Conservation (phyloP, 2,113 vertebrate genomes). For the Castor canadensis region DNA sequence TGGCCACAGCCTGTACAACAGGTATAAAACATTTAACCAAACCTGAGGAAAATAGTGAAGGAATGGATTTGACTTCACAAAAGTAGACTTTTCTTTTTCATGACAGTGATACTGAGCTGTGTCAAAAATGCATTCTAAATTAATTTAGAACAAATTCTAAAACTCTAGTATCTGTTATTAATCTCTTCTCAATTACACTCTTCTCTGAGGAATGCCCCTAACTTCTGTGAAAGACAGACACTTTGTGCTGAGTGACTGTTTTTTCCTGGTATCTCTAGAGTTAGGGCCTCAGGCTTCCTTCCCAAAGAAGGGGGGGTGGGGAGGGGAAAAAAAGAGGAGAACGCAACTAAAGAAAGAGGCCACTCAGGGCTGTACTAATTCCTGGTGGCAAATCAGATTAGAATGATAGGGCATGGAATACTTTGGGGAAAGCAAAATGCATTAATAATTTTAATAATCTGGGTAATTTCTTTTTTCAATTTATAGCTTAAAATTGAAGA, state of each 20-base stretch:
- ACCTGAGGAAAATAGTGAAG: neutral
- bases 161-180: constrained; percentile 21
- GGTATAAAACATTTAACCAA: constrained; percentile 20
- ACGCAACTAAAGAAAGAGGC: neutral
- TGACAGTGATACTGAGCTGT: neutral
- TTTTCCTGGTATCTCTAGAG: constrained; percentile 51
- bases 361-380: constrained; percentile 3
- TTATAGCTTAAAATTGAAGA: constrained; percentile 38
- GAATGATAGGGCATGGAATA: constrained; percentile 3
- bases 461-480: constrained; percentile 30
- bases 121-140: constrained; percentile 50
- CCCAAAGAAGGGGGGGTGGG: neutral
- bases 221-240: constrained; percentile 37
- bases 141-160: neutral
- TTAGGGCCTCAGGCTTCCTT: constrained; percentile 56
- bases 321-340: neutral
- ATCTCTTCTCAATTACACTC: constrained; percentile 25
- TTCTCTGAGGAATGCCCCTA: constrained; percentile 36
- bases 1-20: neutral
- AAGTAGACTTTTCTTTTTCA: constrained; percentile 1
- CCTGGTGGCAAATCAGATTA: neutral
- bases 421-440: neutral
- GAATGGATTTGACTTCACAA: neutral
- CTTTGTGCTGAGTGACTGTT: constrained; percentile 44
- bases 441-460: constrained; percentile 35